These are phyloP conservation scores for Euplexia lucipara DNA, from an alignment of 2,888 invertebrate species.

Conservation along the genomic window DNA sequence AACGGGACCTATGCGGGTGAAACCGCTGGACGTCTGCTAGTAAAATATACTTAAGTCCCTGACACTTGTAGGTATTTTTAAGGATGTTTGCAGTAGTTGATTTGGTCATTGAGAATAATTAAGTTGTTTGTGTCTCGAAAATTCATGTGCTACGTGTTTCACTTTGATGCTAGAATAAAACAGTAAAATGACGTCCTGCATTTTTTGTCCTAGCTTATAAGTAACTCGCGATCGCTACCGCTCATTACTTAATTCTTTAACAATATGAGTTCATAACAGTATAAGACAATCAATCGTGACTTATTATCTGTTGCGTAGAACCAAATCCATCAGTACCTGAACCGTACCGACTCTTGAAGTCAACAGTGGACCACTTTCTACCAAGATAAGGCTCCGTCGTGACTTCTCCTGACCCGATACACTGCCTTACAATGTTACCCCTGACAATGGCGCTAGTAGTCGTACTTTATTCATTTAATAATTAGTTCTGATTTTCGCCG, in stretches of 20 bases:
- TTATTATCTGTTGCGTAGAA: constrained; percentile 78
- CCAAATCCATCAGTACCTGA: constrained; percentile 77
- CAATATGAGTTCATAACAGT: constrained; percentile 70
- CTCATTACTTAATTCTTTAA: constrained; percentile 66
- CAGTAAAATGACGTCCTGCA: too few species aligned
- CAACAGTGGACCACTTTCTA: constrained; percentile 89
- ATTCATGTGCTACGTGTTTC: too few species aligned
- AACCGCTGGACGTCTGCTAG: too few species aligned
- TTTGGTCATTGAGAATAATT: too few species aligned
- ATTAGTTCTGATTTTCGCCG: constrained; percentile 56
- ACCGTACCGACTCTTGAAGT: constrained; percentile 78
- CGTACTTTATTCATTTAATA: constrained; percentile 41
- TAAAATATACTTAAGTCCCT: too few species aligned
- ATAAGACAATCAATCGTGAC: constrained; percentile 85
- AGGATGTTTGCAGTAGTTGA: too few species aligned
- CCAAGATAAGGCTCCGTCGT: constrained; percentile 73
- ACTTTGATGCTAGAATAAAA: too few species aligned
- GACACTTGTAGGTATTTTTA: too few species aligned
- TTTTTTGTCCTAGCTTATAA: too few species aligned
- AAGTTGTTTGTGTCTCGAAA: too few species aligned
- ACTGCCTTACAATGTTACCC: constrained; percentile 63
- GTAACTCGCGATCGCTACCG: constrained; percentile 40
- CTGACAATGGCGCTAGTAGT: constrained; percentile 61
- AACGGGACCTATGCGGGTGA: too few species aligned
- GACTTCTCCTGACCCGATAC: constrained; percentile 77